Base-by-base conservation (phyloP, 2,888 invertebrate species). In the Atrina japonica region DNA sequence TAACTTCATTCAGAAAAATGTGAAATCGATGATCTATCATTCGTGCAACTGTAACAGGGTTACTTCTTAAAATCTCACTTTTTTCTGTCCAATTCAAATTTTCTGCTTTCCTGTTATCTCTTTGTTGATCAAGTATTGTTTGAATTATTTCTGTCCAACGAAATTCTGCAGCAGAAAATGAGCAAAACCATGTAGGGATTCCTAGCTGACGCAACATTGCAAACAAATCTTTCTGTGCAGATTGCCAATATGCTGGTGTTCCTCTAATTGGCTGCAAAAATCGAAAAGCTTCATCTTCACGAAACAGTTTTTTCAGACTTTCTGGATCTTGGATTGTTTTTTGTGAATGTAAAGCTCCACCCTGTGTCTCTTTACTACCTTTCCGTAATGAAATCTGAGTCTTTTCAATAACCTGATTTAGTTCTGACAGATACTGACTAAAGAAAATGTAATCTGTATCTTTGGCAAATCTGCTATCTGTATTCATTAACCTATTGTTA, bases 11-110 rank as follows among this genome's bases (percentile, higher is more conserved):
- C 59, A 41, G 64, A 43, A 58, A 80, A 27, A 61, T 50, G 21
- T 71, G 72, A 11, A 75, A 69, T 45, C 75, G 50, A 21, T 73
- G 56, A 41, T 74, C 66, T 67, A 77, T 75, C 77, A 77, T 77
- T 47, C 73, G 56, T 21, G 71, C 73, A 11, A 71, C 76, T 21
- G 71, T 73, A 1, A 79, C 77, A 27, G 75, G 75, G 66, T 78
- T 78, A 16, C 50, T 60, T 21, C 60, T 66, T 1, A 78, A 59
- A n/a, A 76, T 40, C 18, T 64, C 16, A 47, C 73, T 60, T 30
- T 75, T 66, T 43, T 66, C 55, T 21, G 59, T 30, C 76, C 76
- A 78, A 16, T 64, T 58, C n/a, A 71, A 40, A 30, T 73, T 63
- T 63, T 58, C 63, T 18, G 47, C 27, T 23, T 43, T 52, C 25